Percentiles rank a stretch among this genome's conserved stretches.
Conservation (phyloP, 1,140 invertebrate species). For the Pogonognathellus flavescens region DNA sequence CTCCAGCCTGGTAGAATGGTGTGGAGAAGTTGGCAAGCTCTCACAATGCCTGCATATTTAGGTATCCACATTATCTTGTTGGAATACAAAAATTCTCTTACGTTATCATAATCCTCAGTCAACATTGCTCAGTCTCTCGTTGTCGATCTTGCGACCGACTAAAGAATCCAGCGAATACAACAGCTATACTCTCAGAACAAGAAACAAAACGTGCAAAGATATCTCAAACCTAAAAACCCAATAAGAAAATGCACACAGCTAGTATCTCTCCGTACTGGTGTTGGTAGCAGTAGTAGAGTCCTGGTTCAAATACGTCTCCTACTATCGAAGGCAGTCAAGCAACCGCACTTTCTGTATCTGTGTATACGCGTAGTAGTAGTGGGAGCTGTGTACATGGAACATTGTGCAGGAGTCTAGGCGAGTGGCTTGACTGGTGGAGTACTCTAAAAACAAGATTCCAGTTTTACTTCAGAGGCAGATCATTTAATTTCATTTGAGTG, state of each 20-base stretch:
- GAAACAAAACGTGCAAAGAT: too few relatives aligned
- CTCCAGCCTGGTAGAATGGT: background rate
- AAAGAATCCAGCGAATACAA: conserved; percentile 10
- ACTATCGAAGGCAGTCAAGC: background rate
- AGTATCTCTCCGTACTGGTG: too few relatives aligned
- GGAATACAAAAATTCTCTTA: conserved; percentile 9
- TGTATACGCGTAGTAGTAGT: too few relatives aligned
- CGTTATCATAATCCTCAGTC: conserved; percentile 36
- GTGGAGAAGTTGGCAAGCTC: background rate
- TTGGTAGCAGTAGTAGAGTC: background rate
- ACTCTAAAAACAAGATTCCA: conserved; percentile 1
- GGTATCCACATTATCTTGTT: background rate
- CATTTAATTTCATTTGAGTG: conserved; percentile 50
- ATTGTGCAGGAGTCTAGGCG: too few relatives aligned
- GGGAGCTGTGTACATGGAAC: too few relatives aligned
- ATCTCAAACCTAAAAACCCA: too few relatives aligned
- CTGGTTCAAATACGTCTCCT: background rate
- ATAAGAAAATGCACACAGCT: too few relatives aligned
- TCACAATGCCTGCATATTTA: background rate
- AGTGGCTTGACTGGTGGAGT: too few relatives aligned
- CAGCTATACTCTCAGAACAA: background rate
- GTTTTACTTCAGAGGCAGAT: conserved; percentile 36
- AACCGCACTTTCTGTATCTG: too few relatives aligned
- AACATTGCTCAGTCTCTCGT: conserved; percentile 18
- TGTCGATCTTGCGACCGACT: conserved; percentile 29